phyloP scores from a whole-genome alignment of 2,113 vertebrate genomes.

The Cardinalis cardinalis region DNA sequence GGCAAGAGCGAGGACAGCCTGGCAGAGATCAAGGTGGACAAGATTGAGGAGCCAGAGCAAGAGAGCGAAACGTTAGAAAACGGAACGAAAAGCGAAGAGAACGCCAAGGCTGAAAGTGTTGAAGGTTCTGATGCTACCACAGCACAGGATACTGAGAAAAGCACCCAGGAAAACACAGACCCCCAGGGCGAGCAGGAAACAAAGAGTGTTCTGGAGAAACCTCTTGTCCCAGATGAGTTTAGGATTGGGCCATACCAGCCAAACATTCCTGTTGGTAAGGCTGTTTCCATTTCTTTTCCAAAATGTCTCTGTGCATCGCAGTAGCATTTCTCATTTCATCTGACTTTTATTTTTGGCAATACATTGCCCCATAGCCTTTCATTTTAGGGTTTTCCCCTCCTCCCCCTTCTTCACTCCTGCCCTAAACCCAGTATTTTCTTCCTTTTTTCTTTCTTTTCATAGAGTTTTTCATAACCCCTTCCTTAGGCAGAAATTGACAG shows the following conservation, averaged over 20 bases:
- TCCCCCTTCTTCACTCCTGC: not conserved
- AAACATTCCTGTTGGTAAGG: conserved; percentile 88
- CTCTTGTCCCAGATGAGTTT: conserved; percentile 70
- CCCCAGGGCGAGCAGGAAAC: conserved; percentile 61
- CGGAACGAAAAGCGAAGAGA: conserved; percentile 72
- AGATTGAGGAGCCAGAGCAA: conserved; percentile 74
- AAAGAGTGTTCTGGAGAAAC: conserved; percentile 63
- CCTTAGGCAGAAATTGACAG: conserved; percentile 26
- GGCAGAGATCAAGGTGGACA: conserved; percentile 75
- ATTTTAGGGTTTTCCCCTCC: conserved; percentile 1
- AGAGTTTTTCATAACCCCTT: conserved; percentile 23
- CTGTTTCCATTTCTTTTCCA: not conserved
- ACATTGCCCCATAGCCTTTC: not conserved
- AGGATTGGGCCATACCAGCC: conserved; percentile 84
- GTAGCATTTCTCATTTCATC: conserved; percentile 45
- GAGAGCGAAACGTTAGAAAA: conserved; percentile 75
- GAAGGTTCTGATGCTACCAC: conserved; percentile 51
- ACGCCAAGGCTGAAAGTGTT: conserved; percentile 28
- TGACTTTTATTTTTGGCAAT: conserved; percentile 27
- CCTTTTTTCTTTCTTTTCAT: not conserved
- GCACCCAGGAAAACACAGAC: conserved; percentile 52
- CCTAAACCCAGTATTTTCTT: not conserved
- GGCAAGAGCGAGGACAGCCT: conserved; percentile 65
- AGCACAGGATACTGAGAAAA: conserved; percentile 52
- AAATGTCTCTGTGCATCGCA: not conserved